Percentiles rank a stretch among this genome's conserved stretches.
Conservation (phyloP, 2,888 invertebrate genomes). For the Drepanosiphum platanoidis region DNA sequence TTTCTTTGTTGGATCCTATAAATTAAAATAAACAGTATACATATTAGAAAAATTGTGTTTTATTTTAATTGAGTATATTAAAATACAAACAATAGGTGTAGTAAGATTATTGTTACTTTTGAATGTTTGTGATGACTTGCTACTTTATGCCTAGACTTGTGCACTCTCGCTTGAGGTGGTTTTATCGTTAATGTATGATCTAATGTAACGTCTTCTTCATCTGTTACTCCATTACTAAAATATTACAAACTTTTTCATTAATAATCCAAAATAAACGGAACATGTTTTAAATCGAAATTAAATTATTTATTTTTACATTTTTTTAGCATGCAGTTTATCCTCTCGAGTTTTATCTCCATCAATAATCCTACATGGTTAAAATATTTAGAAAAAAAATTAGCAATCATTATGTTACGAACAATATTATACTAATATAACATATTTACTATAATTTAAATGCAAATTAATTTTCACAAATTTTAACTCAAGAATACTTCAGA, state of each 20-base stretch:
- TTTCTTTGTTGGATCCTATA: constrained; percentile 52
- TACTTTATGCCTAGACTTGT: constrained; percentile 51
- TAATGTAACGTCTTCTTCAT: constrained; percentile 49
- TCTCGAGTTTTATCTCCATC: constrained; percentile 48
- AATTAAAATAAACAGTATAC: constrained; percentile 5
- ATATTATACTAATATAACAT: too few relatives aligned
- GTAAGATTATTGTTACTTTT: constrained; percentile 46
- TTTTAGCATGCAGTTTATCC: constrained; percentile 57
- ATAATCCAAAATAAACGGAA: neutral
- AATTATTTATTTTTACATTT: constrained; percentile 56
- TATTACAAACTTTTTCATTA: constrained; percentile 7
- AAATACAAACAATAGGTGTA: too few relatives aligned
- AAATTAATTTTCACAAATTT: too few relatives aligned
- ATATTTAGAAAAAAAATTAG: constrained; percentile 40
- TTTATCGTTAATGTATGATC: constrained; percentile 60
- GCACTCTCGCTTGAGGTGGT: constrained; percentile 58
- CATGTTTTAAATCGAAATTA: neutral
- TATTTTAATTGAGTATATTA: neutral
- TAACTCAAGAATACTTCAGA: too few relatives aligned
- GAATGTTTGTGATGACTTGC: constrained; percentile 60
- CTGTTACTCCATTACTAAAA: constrained; percentile 44
- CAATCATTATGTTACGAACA: constrained; percentile 3
- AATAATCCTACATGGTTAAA: constrained; percentile 44
- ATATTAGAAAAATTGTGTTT: constrained; percentile 8
- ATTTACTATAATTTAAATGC: too few relatives aligned